Conservation (phyloP, 2,797 vertebrate species). For the Coranthus polyacanthus region DNA sequence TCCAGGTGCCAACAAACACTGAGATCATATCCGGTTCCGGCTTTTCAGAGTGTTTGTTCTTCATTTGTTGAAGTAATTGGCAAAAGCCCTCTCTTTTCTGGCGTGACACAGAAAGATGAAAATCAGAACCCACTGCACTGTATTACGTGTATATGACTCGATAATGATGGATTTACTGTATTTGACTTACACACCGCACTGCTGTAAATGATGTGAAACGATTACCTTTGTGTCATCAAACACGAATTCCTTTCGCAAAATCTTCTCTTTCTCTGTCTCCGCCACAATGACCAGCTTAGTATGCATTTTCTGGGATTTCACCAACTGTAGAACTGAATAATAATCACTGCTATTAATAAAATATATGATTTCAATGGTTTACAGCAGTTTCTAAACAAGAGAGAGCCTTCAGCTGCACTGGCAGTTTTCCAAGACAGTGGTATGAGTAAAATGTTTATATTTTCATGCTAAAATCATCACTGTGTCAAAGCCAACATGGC, state of each 20-base stretch:
- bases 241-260: conserved; percentile 91
- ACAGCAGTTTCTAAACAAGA: background rate
- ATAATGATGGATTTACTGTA: no score
- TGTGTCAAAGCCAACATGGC: background rate
- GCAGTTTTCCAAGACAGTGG: background rate
- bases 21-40: conserved; percentile 98
- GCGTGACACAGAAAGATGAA: conserved; percentile 40
- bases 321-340: conserved; percentile 92
- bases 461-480: background rate
- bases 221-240: conserved; percentile 95
- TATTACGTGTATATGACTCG: background rate
- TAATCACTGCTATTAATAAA: background rate
- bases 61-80: conserved; percentile 98
- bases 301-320: conserved; percentile 95
- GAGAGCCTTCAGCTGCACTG: background rate
- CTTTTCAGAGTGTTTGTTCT: conserved; percentile 96
- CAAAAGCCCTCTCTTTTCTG: conserved; percentile 99
- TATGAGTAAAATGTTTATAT: background rate
- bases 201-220: background rate
- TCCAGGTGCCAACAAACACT: conserved; percentile 98
- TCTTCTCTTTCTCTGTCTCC: conserved; percentile 97
- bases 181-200: background rate
- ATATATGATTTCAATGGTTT: no score
- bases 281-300: conserved; percentile 91
- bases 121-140: background rate